Percentiles rank a stretch among this genome's conserved stretches.
Evolutionary conservation across 2,888 invertebrate genomes (phyloP).

Genomic region (Frankliniella intonsa): DNA sequence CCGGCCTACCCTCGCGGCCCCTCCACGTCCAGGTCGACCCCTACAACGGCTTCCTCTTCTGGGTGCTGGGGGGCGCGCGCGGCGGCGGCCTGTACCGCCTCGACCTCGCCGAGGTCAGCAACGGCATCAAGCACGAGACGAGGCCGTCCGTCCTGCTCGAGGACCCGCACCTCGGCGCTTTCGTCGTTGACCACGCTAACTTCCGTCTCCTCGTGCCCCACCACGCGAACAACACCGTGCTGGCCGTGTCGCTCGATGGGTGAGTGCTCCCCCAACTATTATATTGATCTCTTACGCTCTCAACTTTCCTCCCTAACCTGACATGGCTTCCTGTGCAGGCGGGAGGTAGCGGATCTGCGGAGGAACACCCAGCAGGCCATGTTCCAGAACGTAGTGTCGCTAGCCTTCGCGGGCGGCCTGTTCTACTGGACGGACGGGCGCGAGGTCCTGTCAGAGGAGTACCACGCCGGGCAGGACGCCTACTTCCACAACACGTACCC

Average conservation of each 20-base stretch:
- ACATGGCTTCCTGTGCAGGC: constrained; percentile 46
- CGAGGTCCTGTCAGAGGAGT: constrained; percentile 73
- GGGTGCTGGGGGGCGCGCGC: constrained; percentile 54
- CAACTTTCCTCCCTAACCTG: not conserved
- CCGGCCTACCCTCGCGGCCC: constrained; percentile 65
- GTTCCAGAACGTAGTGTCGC: constrained; percentile 67
- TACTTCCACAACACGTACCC: constrained; percentile 76
- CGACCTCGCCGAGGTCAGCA: constrained; percentile 71
- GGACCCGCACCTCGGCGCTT: constrained; percentile 68
- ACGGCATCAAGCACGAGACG: constrained; percentile 64
- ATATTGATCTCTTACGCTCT: not conserved
- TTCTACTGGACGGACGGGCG: constrained; percentile 85
- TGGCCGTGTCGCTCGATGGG: constrained; percentile 79
- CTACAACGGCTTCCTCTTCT: constrained; percentile 87
- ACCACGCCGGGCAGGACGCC: constrained; percentile 60
- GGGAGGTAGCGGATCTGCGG: constrained; percentile 66
- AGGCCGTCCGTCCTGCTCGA: constrained; percentile 59
- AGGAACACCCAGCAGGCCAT: constrained; percentile 70
- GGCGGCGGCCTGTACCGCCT: constrained; percentile 68
- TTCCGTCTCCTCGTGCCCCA: constrained; percentile 74
- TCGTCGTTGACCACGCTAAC: constrained; percentile 76
- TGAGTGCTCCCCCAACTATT: constrained; percentile 43
- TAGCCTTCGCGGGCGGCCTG: constrained; percentile 68
- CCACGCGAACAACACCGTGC: constrained; percentile 68
- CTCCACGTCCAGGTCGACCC: constrained; percentile 86